A percentile compares a stretch with the other conserved stretches of the same genome.
phyloP scores from a whole-genome alignment of 1,140 invertebrate genomes.

The Patella vulgata region DNA sequence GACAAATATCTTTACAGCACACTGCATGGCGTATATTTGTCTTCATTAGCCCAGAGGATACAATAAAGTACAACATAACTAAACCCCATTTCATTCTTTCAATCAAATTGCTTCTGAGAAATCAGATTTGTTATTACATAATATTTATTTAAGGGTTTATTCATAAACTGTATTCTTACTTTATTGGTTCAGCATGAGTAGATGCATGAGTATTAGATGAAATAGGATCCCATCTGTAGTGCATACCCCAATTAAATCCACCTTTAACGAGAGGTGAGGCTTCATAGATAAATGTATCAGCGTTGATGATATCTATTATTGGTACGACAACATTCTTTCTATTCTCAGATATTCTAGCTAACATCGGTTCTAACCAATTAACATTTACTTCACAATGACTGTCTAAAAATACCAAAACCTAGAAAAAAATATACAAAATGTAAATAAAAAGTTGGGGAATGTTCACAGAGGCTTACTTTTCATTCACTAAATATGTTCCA shows the following conservation, averaged over 20 bases:
- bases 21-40: too few relatives aligned
- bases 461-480: neutral
- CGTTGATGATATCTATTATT: conserved; percentile 97
- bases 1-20: too few relatives aligned
- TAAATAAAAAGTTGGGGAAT: neutral
- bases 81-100: too few relatives aligned
- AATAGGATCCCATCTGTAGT: conserved; percentile 63
- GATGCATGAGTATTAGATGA: conserved; percentile 31
- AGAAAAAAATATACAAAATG: conserved; percentile 54
- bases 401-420: conserved; percentile 97
- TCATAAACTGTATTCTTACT: conserved; percentile 39
- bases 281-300: conserved; percentile 79
- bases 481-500: neutral
- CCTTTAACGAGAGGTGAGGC: conserved; percentile 53
- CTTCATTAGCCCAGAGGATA: too few relatives aligned
- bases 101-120: too few relatives aligned
- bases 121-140: too few relatives aligned
- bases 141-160: too few relatives aligned
- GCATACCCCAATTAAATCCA: conserved; percentile 64
- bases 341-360: conserved; percentile 89
- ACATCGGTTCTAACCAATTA: conserved; percentile 95
- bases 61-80: too few relatives aligned
- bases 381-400: conserved; percentile 97
- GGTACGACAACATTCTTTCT: conserved; percentile 81
- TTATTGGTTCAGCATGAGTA: conserved; percentile 34